A percentile compares a stretch with the other conserved stretches of the same genome.
These are phyloP conservation scores for Orius insidiosus DNA, from an alignment of 1,140 invertebrate genomes.

Conservation along the genomic window DNA sequence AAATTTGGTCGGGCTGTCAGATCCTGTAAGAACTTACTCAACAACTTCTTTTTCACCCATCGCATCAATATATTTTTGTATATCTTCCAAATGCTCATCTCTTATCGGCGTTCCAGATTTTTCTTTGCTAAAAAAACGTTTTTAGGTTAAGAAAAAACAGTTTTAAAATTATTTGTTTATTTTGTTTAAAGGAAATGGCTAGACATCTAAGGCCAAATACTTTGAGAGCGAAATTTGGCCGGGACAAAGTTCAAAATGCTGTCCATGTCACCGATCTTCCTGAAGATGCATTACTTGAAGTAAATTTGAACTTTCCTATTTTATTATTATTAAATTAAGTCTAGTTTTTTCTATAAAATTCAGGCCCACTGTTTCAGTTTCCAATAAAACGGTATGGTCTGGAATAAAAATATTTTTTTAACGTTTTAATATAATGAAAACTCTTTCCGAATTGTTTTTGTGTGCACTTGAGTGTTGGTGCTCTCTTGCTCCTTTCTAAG, in stretches of 20 bases:
- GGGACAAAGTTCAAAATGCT: constrained; percentile 67
- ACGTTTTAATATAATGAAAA: background rate
- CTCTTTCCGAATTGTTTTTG: background rate
- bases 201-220: constrained; percentile 63
- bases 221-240: constrained; percentile 68
- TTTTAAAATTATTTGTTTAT: constrained; percentile 14
- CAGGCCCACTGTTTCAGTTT: too few species aligned
- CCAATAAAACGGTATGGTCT: background rate
- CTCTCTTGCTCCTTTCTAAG: background rate
- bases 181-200: constrained; percentile 54
- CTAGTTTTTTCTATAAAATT: too few species aligned
- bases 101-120: too few species aligned
- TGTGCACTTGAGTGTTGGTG: constrained; percentile 2
- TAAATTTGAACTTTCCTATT: constrained; percentile 25
- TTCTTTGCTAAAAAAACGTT: too few species aligned
- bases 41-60: too few species aligned
- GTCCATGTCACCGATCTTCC: constrained; percentile 83
- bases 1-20: constrained; percentile 69
- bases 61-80: too few species aligned
- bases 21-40: constrained; percentile 47
- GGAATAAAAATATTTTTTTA: background rate
- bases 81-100: too few species aligned
- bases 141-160: background rate
- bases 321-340: too few species aligned
- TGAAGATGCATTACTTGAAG: constrained; percentile 70